A percentile compares a stretch with the other conserved stretches of the same genome.
phyloP scores from a whole-genome alignment of 2,797 vertebrate species.

The Galago senegalensis region DNA sequence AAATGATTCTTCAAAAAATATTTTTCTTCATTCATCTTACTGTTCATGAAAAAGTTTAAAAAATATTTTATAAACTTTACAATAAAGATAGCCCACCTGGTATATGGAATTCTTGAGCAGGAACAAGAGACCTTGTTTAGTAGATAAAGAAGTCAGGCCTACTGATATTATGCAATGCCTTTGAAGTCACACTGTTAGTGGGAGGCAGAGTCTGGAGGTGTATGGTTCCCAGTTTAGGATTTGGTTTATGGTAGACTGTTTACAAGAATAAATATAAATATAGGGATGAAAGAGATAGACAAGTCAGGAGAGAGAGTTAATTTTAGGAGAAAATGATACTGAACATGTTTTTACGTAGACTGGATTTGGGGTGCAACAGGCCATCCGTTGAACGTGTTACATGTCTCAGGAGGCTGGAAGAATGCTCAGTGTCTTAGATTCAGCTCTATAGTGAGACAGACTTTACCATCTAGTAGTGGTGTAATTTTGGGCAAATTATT shows the following conservation, averaged over 20 bases:
- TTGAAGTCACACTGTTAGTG: background rate
- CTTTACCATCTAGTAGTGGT: background rate
- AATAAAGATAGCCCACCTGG: background rate
- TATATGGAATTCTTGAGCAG: background rate
- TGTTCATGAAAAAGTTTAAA: background rate
- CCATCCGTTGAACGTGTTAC: background rate
- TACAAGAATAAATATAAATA: background rate
- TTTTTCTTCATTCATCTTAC: constrained; percentile 46
- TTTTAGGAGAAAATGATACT: background rate
- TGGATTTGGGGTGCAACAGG: background rate
- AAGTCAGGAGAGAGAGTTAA: background rate
- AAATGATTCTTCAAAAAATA: background rate
- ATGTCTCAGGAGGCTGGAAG: background rate
- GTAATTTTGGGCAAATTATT: background rate
- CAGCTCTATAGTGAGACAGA: background rate
- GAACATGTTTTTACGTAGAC: background rate
- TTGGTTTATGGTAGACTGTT: background rate
- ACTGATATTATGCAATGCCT: background rate
- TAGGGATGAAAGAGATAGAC: background rate
- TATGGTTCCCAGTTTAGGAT: background rate
- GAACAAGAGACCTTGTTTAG: background rate
- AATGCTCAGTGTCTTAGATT: background rate
- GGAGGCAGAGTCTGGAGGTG: background rate
- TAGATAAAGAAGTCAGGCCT: background rate
- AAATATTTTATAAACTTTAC: background rate